A percentile compares a stretch with the other conserved stretches of the same genome.
phyloP scores from a whole-genome alignment of 2,113 vertebrate genomes.

The Microcebus lehilahytsara region DNA sequence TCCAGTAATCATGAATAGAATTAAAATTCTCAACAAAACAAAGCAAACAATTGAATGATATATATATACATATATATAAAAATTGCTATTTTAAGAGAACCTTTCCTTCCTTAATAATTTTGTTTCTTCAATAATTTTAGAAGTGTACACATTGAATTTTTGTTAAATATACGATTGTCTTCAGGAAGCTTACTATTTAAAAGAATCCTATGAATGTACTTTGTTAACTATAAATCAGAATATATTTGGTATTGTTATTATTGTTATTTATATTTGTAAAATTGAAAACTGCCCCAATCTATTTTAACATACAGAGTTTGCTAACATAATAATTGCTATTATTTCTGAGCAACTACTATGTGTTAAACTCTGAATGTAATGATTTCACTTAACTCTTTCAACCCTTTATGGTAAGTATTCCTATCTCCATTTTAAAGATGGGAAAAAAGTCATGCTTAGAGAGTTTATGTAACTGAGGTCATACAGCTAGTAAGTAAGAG shows the following conservation, averaged over 20 bases:
- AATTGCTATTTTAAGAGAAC: background rate
- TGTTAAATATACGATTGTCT: background rate
- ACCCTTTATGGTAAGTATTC: background rate
- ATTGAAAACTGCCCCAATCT: background rate
- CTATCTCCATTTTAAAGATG: background rate
- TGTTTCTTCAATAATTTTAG: background rate
- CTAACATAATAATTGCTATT: background rate
- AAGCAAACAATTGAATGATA: background rate
- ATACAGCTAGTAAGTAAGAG: background rate
- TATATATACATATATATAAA: background rate
- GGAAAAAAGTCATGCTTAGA: background rate
- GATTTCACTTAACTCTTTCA: background rate
- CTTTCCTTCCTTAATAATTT: background rate
- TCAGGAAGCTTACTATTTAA: background rate
- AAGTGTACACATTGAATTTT: background rate
- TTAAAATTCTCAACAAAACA: slow-evolving; percentile 25
- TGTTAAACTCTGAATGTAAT: background rate
- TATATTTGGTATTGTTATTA: background rate
- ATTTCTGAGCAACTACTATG: background rate
- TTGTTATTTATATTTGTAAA: background rate
- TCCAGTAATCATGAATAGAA: slow-evolving; percentile 4
- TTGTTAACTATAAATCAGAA: slow-evolving; percentile 20
- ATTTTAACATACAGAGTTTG: background rate
- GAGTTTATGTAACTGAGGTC: background rate
- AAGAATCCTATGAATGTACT: background rate